Conservation (phyloP, 2,888 invertebrate genomes). For the Nomada flava region DNA sequence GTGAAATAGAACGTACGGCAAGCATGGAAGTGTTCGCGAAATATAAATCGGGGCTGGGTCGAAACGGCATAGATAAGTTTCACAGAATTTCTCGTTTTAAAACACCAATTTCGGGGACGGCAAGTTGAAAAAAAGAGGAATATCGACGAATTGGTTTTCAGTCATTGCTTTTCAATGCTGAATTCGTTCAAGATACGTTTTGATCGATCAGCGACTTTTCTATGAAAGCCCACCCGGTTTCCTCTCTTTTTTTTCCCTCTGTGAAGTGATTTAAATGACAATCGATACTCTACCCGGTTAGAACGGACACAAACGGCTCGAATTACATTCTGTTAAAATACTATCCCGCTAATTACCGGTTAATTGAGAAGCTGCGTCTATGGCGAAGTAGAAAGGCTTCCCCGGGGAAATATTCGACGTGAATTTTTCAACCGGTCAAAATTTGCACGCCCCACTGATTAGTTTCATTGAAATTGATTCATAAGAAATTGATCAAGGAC, state of each 20-base stretch:
- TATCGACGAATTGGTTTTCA: constrained; percentile 39
- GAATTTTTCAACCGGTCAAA: neutral
- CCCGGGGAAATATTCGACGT: neutral
- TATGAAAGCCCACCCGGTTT: constrained; percentile 7
- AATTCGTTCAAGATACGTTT: constrained; percentile 41
- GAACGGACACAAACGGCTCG: neutral
- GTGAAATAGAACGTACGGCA: neutral
- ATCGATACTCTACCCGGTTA: constrained; percentile 2
- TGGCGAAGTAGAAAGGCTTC: neutral
- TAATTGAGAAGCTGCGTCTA: neutral
- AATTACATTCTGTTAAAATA: neutral
- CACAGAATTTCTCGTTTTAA: constrained; percentile 16
- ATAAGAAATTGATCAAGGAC: neutral
- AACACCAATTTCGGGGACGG: constrained; percentile 14
- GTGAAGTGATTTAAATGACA: constrained; percentile 22
- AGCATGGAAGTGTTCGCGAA: neutral
- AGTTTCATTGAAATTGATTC: no score
- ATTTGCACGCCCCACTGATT: no score
- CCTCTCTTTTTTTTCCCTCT: neutral
- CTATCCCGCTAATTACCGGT: neutral
- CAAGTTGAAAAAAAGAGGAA: constrained; percentile 11
- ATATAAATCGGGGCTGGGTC: neutral
- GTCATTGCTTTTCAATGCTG: constrained; percentile 23
- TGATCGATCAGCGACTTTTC: constrained; percentile 38
- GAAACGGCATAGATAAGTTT: constrained; percentile 14